Conservation (phyloP, 2,888 invertebrate species). For the Elaeidobius kamerunicus region DNA sequence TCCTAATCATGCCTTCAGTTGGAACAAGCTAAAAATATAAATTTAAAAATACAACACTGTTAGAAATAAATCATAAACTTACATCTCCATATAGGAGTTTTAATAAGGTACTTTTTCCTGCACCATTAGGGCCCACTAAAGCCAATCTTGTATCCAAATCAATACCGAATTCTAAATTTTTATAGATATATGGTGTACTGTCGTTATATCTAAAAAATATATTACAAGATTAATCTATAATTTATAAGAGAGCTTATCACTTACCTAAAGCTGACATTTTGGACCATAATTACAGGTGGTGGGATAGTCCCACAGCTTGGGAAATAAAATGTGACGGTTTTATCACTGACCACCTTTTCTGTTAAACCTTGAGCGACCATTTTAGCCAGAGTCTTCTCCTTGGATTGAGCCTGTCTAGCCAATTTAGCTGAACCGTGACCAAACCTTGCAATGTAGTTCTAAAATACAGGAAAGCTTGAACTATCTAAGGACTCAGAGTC, state of each 20-base stretch:
- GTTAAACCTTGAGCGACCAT: conserved; percentile 99
- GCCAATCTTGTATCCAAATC: conserved; percentile 95
- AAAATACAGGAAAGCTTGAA: conserved; percentile 34
- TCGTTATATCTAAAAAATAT: conserved; percentile 70
- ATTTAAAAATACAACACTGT: conserved; percentile 5
- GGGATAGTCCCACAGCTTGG: conserved; percentile 94
- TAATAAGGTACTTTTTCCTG: conserved; percentile 96
- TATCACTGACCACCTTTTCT: conserved; percentile 90
- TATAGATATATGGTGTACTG: conserved; percentile 87
- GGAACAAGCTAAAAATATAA: conserved; percentile 70
- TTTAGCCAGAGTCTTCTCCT: conserved; percentile 98
- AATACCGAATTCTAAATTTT: conserved; percentile 96
- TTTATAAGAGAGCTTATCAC: too few species aligned
- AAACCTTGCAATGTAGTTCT: conserved; percentile 98
- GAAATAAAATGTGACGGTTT: conserved; percentile 92
- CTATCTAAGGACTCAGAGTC: background rate
- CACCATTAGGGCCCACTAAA: conserved; percentile 96
- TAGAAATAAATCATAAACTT: conserved; percentile 46
- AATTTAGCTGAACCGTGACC: conserved; percentile 99
- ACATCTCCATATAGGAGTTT: conserved; percentile 94
- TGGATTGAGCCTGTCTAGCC: conserved; percentile 98
- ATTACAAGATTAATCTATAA: too few species aligned
- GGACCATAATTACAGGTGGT: conserved; percentile 99
- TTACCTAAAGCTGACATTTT: conserved; percentile 95
- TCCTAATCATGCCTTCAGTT: conserved; percentile 93